phyloP scores from a whole-genome alignment of 1,140 invertebrate species.

The Antheraea pernyi region DNA sequence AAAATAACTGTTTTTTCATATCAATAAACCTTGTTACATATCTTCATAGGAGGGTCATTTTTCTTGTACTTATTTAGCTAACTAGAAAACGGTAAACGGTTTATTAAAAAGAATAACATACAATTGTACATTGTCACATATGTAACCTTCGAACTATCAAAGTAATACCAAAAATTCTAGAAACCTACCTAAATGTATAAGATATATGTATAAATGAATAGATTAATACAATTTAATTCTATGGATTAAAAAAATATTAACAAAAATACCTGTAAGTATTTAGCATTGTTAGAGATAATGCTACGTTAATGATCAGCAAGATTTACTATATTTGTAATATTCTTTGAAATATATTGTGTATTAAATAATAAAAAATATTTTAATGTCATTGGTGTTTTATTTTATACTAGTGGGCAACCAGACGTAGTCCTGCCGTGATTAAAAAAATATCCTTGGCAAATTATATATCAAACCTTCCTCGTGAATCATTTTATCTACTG shows the following conservation, averaged over 20 bases:
- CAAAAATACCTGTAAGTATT: constrained; percentile 39
- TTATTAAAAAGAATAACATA: constrained; percentile 19
- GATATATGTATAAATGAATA: constrained; percentile 44
- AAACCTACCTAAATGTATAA: constrained; percentile 29
- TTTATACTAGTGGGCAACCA: no score
- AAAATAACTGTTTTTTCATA: neutral
- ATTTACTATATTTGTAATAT: constrained; percentile 78
- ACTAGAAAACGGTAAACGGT: no score
- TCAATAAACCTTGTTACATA: constrained; percentile 1
- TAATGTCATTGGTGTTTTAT: constrained; percentile 56
- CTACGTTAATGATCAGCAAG: constrained; percentile 61
- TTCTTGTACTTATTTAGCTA: constrained; percentile 7
- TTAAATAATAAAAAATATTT: constrained; percentile 73
- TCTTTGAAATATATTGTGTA: constrained; percentile 77
- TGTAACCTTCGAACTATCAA: constrained; percentile 26
- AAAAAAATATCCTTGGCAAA: no score
- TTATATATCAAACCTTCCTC: no score
- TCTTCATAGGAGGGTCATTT: constrained; percentile 17
- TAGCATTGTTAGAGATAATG: constrained; percentile 57
- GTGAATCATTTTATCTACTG: no score
- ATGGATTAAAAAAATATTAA: constrained; percentile 45
- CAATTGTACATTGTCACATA: constrained; percentile 39
- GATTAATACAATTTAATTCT: constrained; percentile 42
- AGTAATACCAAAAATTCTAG: constrained; percentile 21
- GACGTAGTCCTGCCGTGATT: no score